These are phyloP conservation scores for Augochlora pura DNA, from an alignment of 1,140 invertebrate species.

Conservation along the genomic window DNA sequence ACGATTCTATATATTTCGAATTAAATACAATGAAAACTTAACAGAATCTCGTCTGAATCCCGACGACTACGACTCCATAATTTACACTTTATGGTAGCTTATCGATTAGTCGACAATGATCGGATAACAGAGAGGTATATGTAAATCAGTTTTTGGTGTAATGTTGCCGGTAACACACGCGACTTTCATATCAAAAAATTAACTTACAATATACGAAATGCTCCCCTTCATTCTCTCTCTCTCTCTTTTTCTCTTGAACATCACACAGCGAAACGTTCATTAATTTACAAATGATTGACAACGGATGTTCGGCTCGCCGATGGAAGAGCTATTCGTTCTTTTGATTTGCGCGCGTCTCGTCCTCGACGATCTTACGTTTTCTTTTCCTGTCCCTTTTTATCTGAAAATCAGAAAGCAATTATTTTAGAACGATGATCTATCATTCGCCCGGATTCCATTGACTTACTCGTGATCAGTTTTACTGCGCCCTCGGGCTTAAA, in stretches of 20 bases:
- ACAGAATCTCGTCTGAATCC: slow-evolving; percentile 16
- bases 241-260: neutral
- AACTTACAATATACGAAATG: neutral
- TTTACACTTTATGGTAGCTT: neutral
- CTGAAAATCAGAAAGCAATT: slow-evolving; percentile 54
- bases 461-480: slow-evolving; percentile 77
- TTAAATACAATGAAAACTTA: slow-evolving; percentile 45
- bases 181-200: neutral
- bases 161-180: slow-evolving; percentile 40
- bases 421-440: no score
- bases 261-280: neutral
- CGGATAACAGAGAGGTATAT: slow-evolving; percentile 45
- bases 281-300: neutral
- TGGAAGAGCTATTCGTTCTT: neutral
- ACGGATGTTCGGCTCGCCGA: no score
- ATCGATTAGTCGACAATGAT: slow-evolving; percentile 28
- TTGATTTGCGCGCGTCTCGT: neutral
- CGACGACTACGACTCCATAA: slow-evolving; percentile 4
- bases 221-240: neutral
- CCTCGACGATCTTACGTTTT: slow-evolving; percentile 50
- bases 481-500: slow-evolving; percentile 71
- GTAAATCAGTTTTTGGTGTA: slow-evolving; percentile 69
- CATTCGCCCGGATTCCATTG: no score
- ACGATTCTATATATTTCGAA: slow-evolving; percentile 28
- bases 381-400: slow-evolving; percentile 67